A percentile compares a stretch with the other conserved stretches of the same genome.
phyloP scores from a whole-genome alignment of 1,140 invertebrate genomes.

The Cydia amplana region DNA sequence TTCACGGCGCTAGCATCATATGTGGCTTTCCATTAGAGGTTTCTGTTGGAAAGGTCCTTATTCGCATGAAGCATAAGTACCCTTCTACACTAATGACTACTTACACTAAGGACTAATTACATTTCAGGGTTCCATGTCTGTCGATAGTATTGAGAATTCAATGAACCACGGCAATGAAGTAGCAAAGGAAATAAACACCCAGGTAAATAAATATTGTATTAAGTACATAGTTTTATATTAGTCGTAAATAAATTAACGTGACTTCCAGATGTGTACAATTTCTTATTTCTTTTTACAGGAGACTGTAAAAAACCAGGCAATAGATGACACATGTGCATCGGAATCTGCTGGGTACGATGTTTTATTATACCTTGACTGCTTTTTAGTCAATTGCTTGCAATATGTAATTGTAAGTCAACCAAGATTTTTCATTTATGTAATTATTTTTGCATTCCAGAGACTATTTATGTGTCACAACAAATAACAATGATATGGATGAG shows the following conservation, averaged over 20 bases:
- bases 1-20: background rate
- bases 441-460: conserved; percentile 57
- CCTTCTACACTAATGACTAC: no score
- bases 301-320: conserved; percentile 44
- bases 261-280: background rate
- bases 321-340: conserved; percentile 63
- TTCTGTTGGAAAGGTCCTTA: no score
- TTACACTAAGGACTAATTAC: no score
- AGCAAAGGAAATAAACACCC: conserved; percentile 44
- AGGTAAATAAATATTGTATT: conserved; percentile 34
- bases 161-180: conserved; percentile 52
- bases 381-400: no score
- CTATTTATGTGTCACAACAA: conserved; percentile 58
- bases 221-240: no score
- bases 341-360: conserved; percentile 65
- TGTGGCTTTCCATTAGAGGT: background rate
- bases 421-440: background rate
- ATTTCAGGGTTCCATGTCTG: conserved; percentile 65
- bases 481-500: conserved; percentile 67
- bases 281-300: conserved; percentile 44
- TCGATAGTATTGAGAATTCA: conserved; percentile 60
- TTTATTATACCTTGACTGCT: background rate
- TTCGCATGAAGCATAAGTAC: no score
- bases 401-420: background rate
- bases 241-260: no score